Evolutionary conservation across 2,888 invertebrate species (phyloP).

Genomic region (Parasteatoda lunata): DNA sequence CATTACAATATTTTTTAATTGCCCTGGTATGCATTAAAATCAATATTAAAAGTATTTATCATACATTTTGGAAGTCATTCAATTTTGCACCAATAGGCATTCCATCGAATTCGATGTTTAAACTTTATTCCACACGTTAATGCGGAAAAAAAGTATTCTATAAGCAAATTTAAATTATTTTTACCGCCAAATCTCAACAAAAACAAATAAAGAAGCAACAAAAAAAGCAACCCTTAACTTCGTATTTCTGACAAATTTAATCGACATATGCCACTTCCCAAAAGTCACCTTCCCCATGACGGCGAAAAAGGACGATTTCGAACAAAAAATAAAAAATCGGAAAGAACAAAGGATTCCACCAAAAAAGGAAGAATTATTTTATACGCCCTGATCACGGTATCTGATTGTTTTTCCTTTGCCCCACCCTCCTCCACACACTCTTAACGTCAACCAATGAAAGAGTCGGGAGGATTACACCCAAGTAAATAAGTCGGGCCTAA

Average conservation of each 20-base stretch:
- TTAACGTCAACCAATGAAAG: constrained; percentile 45
- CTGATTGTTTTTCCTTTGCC: constrained; percentile 34
- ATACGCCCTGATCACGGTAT: constrained; percentile 30
- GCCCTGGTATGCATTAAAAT: too few relatives aligned
- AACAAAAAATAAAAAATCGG: not conserved
- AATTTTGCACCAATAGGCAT: too few relatives aligned
- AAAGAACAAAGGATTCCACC: not conserved
- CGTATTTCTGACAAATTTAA: not conserved
- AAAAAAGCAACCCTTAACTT: not conserved
- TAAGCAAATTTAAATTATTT: too few relatives aligned
- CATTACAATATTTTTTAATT: too few relatives aligned
- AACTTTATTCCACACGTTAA: too few relatives aligned
- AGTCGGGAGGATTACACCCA: constrained; percentile 11
- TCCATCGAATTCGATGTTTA: too few relatives aligned
- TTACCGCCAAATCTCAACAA: too few relatives aligned
- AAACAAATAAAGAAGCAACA: too few relatives aligned
- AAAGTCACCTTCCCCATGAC: not conserved
- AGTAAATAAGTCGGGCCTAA: constrained; percentile 63
- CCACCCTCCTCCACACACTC: not conserved
- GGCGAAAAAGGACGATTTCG: not conserved
- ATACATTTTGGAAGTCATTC: too few relatives aligned
- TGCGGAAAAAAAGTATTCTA: too few relatives aligned
- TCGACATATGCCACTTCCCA: not conserved
- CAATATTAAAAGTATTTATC: too few relatives aligned
- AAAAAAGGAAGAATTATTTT: constrained; percentile 15